These are phyloP conservation scores for Zaprionus africanus DNA, from an alignment of 1,140 invertebrate species.

Conservation along the genomic window DNA sequence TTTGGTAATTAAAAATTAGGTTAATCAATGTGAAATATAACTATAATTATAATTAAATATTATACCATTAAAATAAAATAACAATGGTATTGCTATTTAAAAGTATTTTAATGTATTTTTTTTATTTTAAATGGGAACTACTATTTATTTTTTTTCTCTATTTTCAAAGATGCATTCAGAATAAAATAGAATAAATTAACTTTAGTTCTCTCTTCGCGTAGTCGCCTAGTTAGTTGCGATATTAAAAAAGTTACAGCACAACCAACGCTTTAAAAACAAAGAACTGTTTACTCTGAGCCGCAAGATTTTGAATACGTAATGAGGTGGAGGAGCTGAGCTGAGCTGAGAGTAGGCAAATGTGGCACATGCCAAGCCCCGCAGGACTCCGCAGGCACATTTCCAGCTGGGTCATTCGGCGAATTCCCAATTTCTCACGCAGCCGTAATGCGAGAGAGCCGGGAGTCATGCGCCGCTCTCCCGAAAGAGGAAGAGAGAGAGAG, in stretches of 20 bases:
- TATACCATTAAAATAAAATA: not conserved
- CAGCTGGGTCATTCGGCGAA: conserved; percentile 8
- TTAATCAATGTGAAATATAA: not conserved
- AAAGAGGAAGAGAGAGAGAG: not conserved
- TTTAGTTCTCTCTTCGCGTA: not conserved
- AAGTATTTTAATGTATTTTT: no score
- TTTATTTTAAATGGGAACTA: no score
- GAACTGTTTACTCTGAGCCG: not conserved
- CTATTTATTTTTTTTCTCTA: not conserved
- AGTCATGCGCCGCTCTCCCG: not conserved
- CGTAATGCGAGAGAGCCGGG: not conserved
- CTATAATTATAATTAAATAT: not conserved
- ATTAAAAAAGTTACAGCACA: not conserved
- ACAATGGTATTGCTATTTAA: no score
- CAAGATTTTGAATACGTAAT: conserved; percentile 6
- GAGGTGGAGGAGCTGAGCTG: not conserved
- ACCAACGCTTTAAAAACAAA: not conserved
- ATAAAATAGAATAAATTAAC: no score
- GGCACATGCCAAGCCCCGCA: conserved; percentile 2
- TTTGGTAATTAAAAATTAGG: not conserved
- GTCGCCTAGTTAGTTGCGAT: not conserved
- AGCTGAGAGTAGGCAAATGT: not conserved
- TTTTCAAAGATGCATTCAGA: not conserved
- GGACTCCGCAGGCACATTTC: not conserved
- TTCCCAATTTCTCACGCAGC: conserved; percentile 6